Evolutionary conservation across 1,140 invertebrate genomes (phyloP), one percentile per base, ranked within the genome.

Genomic region (Proctacanthus coquilletti): DNA sequence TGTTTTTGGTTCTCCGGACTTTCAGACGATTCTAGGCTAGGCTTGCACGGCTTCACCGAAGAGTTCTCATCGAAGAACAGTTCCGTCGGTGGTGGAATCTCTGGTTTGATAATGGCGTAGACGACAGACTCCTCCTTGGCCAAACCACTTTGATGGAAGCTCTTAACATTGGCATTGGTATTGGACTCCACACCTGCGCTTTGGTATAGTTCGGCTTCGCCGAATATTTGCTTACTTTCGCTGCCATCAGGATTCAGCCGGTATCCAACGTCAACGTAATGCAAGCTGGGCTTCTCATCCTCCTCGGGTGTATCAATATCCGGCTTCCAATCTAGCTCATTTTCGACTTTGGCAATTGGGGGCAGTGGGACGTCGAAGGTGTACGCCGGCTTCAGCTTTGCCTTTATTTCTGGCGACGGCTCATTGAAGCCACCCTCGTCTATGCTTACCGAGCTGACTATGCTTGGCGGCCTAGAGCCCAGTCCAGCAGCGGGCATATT

Each of bases 381-480:
- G 45, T 44, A 54, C 52, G 48, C 61, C 18, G 57, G 70, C 46
- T 69, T 63, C 20, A 74, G 52, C 36, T 70, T 66, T 36, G 72
- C 72, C 54, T 72, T 72, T 39, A 74, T 64, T 51, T 75, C 72
- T 0, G 72, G 70, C 36, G 64, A 69, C 9, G 70, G 69, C 52
- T 75, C 74, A 51, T 73, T 74, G 55, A 74, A 72, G 5, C 71
- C 71, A 14, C 72, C 71, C 54, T 75, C 73, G 50, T 76, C 74
- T 3, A 63, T 66, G 19, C 67, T 70, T 35, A 44, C 34, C 32
- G 70, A 72, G 14, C 62, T 63, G 4, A 69, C 64, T 27, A 70
- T 65, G 44, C 68, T 62, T 13, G 61, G 46, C 4, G 57, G 56
- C 14, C 71, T 61, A 38, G 68, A 68, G 19, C 70, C 71, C 18